phyloP scores from a whole-genome alignment of 2,113 vertebrate species.

The Trochalopteron elliotii region DNA sequence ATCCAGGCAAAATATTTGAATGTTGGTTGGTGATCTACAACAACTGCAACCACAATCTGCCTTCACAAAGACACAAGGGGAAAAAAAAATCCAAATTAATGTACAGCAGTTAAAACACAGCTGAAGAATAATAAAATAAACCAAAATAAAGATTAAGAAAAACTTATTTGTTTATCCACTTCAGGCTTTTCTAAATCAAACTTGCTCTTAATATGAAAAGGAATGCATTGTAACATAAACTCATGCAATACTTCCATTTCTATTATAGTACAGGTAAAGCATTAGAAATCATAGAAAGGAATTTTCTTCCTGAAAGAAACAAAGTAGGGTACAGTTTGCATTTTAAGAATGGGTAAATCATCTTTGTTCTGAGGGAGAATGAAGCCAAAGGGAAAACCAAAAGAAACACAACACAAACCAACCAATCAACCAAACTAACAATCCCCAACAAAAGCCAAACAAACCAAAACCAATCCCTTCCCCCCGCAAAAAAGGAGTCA shows the following conservation, averaged over 20 bases:
- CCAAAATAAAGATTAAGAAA: not conserved
- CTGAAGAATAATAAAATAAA: not conserved
- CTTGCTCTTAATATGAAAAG: not conserved
- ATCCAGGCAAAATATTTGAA: not conserved
- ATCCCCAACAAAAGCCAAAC: accelerated
- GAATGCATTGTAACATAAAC: not conserved
- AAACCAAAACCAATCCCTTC: not conserved
- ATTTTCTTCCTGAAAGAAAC: not conserved
- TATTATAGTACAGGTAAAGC: not conserved
- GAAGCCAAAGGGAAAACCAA: not conserved
- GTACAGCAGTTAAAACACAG: not conserved
- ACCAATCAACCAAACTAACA: too few relatives aligned
- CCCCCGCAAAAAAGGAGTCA: accelerated
- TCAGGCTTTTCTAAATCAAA: not conserved
- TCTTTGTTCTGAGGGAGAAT: not conserved
- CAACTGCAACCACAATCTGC: not conserved
- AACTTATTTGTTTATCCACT: not conserved
- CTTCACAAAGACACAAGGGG: not conserved
- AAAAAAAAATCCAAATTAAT: not conserved
- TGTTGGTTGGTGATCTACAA: not conserved
- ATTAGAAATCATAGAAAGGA: not conserved
- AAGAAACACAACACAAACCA: not conserved
- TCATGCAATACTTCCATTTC: not conserved
- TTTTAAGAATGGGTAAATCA: not conserved
- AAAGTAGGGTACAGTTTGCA: not conserved